Conservation (phyloP, 2,888 invertebrate genomes). For the Autographa pulchrina region DNA sequence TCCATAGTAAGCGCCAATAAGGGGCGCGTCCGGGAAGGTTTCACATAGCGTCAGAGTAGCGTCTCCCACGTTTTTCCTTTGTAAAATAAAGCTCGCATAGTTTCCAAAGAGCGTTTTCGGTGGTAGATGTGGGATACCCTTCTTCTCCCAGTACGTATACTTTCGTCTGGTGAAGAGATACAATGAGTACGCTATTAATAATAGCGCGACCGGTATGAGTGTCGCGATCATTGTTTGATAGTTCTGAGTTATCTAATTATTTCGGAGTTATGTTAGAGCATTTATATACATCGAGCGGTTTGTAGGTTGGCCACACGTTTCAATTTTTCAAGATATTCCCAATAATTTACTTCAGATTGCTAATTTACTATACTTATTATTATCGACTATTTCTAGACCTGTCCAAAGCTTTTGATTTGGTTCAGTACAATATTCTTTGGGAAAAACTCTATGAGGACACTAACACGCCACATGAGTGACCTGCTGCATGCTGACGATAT, state of each 20-base stretch:
- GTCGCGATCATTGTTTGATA: constrained; percentile 31
- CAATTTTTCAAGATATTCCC: neutral
- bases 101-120: constrained; percentile 75
- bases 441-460: too few species aligned
- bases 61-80: constrained; percentile 61
- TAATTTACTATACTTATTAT: too few species aligned
- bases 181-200: constrained; percentile 33
- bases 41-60: constrained; percentile 67
- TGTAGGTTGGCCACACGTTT: constrained; percentile 14
- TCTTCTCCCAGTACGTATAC: constrained; percentile 72
- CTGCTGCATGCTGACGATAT: too few species aligned
- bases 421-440: too few species aligned
- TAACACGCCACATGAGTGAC: too few species aligned
- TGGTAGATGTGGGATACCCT: constrained; percentile 65
- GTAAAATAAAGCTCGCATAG: constrained; percentile 67
- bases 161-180: constrained; percentile 62
- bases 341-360: neutral
- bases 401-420: too few species aligned
- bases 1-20: constrained; percentile 75
- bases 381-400: too few species aligned
- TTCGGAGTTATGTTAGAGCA: neutral
- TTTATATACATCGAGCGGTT: neutral
- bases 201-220: constrained; percentile 14
- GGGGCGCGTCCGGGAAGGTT: constrained; percentile 69
- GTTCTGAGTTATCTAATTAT: neutral